phyloP scores from a whole-genome alignment of 2,113 vertebrate species.

The Corapipo altera region DNA sequence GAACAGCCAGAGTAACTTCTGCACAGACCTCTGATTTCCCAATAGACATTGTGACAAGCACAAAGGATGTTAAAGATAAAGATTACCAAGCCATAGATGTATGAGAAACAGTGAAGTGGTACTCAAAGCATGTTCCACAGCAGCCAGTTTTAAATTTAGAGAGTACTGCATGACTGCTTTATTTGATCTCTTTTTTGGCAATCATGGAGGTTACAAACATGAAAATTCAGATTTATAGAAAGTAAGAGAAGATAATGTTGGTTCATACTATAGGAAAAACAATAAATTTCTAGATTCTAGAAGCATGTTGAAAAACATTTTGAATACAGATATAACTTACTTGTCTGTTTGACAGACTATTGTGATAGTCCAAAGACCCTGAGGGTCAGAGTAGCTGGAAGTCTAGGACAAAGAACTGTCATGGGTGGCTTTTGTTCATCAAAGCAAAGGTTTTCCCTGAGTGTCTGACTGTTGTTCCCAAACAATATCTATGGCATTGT shows the following conservation, averaged over 20 bases:
- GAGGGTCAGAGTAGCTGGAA: conserved; percentile 75
- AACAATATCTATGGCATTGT: conserved; percentile 70
- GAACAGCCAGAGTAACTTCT: conserved; percentile 8
- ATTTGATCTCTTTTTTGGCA: conserved; percentile 31
- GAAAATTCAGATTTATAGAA: neutral
- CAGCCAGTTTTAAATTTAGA: conserved; percentile 15
- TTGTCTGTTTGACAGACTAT: conserved; percentile 71
- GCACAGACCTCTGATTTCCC: conserved; percentile 67
- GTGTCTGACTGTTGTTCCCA: conserved; percentile 70
- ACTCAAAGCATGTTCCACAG: neutral
- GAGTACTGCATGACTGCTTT: conserved; percentile 54
- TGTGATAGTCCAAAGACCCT: conserved; percentile 67
- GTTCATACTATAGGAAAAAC: conserved; percentile 25
- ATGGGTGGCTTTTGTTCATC: conserved; percentile 66
- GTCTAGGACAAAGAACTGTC: conserved; percentile 66
- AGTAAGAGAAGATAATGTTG: neutral
- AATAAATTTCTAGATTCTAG: conserved; percentile 67
- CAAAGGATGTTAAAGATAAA: conserved; percentile 70
- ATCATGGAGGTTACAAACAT: neutral
- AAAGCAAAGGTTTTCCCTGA: conserved; percentile 68
- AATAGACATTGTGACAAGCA: conserved; percentile 67
- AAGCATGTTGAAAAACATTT: conserved; percentile 66
- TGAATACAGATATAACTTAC: conserved; percentile 62
- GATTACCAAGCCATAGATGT: conserved; percentile 75
- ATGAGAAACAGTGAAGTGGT: neutral